Evolutionary conservation across 2,888 invertebrate species (phyloP).

Genomic region (Apamea crenata): DNA sequence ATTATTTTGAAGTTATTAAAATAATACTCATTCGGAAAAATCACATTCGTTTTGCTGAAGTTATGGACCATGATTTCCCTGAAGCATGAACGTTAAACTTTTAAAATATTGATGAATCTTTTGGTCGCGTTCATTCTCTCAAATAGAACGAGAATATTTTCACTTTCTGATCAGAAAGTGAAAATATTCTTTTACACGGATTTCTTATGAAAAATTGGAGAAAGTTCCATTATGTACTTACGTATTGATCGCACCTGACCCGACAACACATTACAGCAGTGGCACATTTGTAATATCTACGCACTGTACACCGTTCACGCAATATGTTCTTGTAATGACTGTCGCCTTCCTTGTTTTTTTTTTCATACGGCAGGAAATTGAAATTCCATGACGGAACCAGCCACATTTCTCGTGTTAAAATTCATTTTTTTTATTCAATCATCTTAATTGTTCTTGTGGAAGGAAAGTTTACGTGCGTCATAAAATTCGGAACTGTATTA

Average conservation of each 20-base stretch:
- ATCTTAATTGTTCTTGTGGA: neutral
- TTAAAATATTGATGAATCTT: neutral
- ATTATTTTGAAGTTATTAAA: neutral
- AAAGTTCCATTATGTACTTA: conserved; percentile 27
- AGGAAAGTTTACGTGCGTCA: neutral
- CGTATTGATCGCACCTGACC: conserved; percentile 51
- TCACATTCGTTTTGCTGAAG: neutral
- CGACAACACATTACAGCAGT: conserved; percentile 26
- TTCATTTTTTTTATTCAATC: conserved; percentile 41
- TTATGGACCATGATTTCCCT: neutral
- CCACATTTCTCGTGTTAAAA: conserved; percentile 36
- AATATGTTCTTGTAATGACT: conserved; percentile 29
- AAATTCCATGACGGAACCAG: conserved; percentile 28
- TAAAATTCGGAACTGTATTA: conserved; percentile 5
- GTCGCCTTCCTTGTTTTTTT: conserved; percentile 34
- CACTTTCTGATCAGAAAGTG: neutral
- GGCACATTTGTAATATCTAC: conserved; percentile 25
- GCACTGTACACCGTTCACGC: conserved; percentile 4
- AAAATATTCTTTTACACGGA: too few relatives aligned
- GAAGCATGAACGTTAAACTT: neutral
- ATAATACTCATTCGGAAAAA: neutral
- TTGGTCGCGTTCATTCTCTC: neutral
- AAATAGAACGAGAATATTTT: conserved; percentile 1
- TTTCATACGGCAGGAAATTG: conserved; percentile 41
- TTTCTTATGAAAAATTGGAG: conserved; percentile 11